Evolutionary conservation across 2,888 invertebrate genomes (phyloP).

Genomic region (Mythimna albipuncta): DNA sequence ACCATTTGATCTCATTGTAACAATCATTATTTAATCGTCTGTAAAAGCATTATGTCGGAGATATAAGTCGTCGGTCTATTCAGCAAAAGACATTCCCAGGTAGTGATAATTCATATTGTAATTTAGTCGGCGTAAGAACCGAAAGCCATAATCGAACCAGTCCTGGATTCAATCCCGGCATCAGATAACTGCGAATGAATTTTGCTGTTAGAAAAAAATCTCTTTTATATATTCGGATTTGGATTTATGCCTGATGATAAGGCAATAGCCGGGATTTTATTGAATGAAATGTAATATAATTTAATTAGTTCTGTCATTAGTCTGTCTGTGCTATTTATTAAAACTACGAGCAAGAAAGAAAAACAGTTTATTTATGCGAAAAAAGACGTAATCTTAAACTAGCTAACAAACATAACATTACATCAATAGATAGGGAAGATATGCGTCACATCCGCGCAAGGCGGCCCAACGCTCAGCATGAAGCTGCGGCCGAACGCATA

Average conservation of each 20-base stretch:
- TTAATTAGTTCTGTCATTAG: conserved; percentile 10
- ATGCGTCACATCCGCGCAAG: no score
- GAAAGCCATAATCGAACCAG: not conserved
- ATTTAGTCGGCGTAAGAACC: not conserved
- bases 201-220: conserved; percentile 18
- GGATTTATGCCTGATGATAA: not conserved
- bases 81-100: not conserved
- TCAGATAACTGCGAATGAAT: conserved; percentile 20
- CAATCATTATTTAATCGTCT: no score
- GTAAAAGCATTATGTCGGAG: not conserved
- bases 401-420: no score
- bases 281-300: conserved; percentile 1
- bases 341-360: no score
- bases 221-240: conserved; percentile 13
- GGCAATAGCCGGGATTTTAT: not conserved
- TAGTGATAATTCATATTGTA: not conserved
- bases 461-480: no score
- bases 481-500: no score
- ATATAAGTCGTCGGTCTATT: not conserved
- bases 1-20: no score
- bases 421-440: no score
- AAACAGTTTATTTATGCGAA: no score
- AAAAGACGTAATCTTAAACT: no score
- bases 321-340: no score
- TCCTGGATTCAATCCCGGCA: not conserved